These are phyloP conservation scores for Aleiodes alternator DNA, from an alignment of 2,888 invertebrate species.

Conservation along the genomic window DNA sequence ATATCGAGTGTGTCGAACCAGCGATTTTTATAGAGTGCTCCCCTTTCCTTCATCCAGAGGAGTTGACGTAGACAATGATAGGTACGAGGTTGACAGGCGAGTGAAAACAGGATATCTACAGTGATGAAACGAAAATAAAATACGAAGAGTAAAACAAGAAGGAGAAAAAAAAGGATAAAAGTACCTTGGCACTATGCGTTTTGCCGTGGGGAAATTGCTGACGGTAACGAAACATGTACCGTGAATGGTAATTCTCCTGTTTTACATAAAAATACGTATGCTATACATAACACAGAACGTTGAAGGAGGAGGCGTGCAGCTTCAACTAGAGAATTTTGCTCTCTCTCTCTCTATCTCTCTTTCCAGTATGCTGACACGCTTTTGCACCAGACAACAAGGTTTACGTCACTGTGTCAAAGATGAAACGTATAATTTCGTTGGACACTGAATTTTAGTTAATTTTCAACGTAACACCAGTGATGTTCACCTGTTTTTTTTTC, in stretches of 20 bases:
- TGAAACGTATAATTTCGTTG: conserved; percentile 9
- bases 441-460: conserved; percentile 17
- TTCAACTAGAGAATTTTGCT: conserved; percentile 1
- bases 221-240: conserved; percentile 40
- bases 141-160: not conserved
- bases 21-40: conserved; percentile 46
- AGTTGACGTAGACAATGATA: conserved; percentile 21
- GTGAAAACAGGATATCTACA: conserved; percentile 1
- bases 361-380: conserved; percentile 15
- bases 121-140: conserved; percentile 22
- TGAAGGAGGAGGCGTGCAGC: conserved; percentile 10
- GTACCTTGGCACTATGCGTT: conserved; percentile 6
- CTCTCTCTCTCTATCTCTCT: not conserved
- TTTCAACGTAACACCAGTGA: not conserved
- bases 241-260: conserved; percentile 44
- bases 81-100: conserved; percentile 15
- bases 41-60: conserved; percentile 12
- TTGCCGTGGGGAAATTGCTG: conserved; percentile 40
- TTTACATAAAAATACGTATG: conserved; percentile 44
- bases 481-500: no score
- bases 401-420: conserved; percentile 32
- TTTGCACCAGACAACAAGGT: conserved; percentile 10
- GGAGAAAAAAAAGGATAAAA: not conserved
- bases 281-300: conserved; percentile 5
- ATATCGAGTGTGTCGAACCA: conserved; percentile 41